Conservation (phyloP, 2,797 vertebrate genomes). For the Notolepis coatsorum region DNA sequence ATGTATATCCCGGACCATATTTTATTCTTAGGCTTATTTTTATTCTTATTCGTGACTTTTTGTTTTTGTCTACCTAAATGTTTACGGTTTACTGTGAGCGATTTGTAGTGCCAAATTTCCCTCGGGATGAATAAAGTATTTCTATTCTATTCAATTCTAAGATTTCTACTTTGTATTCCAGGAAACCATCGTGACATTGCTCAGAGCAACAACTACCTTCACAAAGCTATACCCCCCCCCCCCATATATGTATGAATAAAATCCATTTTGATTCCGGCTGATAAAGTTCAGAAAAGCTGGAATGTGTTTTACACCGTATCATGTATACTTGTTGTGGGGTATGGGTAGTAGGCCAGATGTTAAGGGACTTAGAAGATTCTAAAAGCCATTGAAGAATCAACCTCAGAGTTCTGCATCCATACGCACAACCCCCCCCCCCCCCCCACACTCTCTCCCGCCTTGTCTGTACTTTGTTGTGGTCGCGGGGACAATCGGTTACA, state of each 20-base stretch:
- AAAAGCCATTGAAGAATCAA: slow-evolving; percentile 69
- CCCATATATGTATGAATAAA: slow-evolving; percentile 53
- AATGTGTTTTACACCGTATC: slow-evolving; percentile 44
- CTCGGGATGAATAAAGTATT: too few species aligned
- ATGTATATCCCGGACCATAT: too few species aligned
- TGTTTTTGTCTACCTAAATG: slow-evolving; percentile 40
- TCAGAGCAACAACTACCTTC: not conserved
- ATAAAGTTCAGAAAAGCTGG: slow-evolving; percentile 46
- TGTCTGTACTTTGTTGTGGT: slow-evolving; percentile 77
- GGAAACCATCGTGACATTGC: slow-evolving; percentile 22
- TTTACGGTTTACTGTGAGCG: too few species aligned
- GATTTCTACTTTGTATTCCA: too few species aligned
- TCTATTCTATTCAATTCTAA: too few species aligned
- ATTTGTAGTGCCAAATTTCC: too few species aligned
- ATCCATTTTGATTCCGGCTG: slow-evolving; percentile 42
- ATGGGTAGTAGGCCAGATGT: slow-evolving; percentile 49
- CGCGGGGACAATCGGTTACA: slow-evolving; percentile 78
- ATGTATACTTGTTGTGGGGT: slow-evolving; percentile 47
- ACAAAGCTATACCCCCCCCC: slow-evolving; percentile 47
- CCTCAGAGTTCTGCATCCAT: slow-evolving; percentile 61
- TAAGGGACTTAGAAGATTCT: slow-evolving; percentile 58
- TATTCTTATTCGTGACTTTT: too few species aligned
- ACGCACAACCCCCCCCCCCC: slow-evolving; percentile 60
- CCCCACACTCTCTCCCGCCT: slow-evolving; percentile 64
- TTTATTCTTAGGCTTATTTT: too few species aligned